A percentile compares a stretch with the other conserved stretches of the same genome.
These are phyloP conservation scores for Penaeus indicus DNA, from an alignment of 1,140 invertebrate species.

Conservation along the genomic window DNA sequence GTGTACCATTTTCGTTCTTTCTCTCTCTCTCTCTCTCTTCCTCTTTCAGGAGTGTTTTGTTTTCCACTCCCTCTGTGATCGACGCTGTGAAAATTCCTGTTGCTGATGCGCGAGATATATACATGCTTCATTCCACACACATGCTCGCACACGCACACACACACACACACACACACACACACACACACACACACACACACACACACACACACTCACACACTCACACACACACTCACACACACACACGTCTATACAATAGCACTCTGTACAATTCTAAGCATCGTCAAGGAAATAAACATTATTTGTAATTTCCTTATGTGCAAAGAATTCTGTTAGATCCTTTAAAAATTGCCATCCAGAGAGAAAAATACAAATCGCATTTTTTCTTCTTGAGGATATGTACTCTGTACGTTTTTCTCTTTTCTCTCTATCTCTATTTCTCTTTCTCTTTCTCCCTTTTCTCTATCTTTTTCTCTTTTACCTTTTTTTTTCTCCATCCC, in stretches of 20 bases:
- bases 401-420: not conserved
- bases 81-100: not conserved
- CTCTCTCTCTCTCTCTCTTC: not conserved
- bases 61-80: not conserved
- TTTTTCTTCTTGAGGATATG: not conserved
- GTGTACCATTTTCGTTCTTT: not conserved
- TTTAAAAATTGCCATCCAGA: not conserved
- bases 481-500: not conserved
- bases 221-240: too few relatives aligned
- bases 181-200: too few relatives aligned
- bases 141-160: too few relatives aligned
- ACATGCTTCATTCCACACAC: not conserved
- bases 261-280: too few relatives aligned
- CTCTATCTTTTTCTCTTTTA: not conserved
- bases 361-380: not conserved
- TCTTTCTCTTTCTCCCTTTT: not conserved
- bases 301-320: too few relatives aligned
- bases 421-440: not conserved
- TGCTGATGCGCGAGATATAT: not conserved
- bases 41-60: not conserved
- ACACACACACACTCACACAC: too few relatives aligned
- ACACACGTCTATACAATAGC: too few relatives aligned
- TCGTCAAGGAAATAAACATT: too few relatives aligned
- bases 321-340: too few relatives aligned
- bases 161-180: too few relatives aligned